These are phyloP conservation scores for Stegastes partitus DNA, from an alignment of 2,113 vertebrate species.

Conservation along the genomic window DNA sequence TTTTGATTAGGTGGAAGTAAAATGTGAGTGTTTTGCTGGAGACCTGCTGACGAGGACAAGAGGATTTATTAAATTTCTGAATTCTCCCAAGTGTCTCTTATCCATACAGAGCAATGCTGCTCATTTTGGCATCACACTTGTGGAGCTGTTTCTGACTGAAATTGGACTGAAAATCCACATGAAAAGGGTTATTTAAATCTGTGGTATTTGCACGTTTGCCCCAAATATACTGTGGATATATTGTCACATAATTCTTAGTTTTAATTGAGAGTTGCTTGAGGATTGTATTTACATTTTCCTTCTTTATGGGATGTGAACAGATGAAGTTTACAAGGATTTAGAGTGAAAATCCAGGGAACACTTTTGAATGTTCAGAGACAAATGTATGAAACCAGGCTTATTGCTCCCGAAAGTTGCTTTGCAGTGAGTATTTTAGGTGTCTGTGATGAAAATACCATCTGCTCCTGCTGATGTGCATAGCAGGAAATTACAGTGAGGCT, in stretches of 20 bases:
- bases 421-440: slow-evolving; percentile 40
- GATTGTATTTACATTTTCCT: neutral
- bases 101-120: neutral
- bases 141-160: neutral
- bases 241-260: neutral
- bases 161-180: too few species aligned
- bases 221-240: neutral
- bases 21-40: neutral
- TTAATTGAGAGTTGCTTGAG: neutral
- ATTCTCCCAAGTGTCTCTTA: neutral
- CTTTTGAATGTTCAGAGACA: slow-evolving; percentile 19
- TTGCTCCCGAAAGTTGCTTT: neutral
- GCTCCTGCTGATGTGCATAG: slow-evolving; percentile 51
- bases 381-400: slow-evolving; percentile 20
- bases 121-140: neutral
- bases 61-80: neutral
- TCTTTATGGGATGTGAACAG: neutral
- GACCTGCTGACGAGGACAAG: neutral
- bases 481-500: slow-evolving; percentile 25
- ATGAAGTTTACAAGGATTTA: neutral
- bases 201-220: neutral
- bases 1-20: neutral
- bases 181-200: neutral
- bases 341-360: slow-evolving; percentile 9
- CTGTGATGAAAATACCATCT: slow-evolving; percentile 64